Evolutionary conservation across 2,888 invertebrate genomes (phyloP), one percentile per base, ranked within the genome.

Genomic region (Candidula unifasciata): DNA sequence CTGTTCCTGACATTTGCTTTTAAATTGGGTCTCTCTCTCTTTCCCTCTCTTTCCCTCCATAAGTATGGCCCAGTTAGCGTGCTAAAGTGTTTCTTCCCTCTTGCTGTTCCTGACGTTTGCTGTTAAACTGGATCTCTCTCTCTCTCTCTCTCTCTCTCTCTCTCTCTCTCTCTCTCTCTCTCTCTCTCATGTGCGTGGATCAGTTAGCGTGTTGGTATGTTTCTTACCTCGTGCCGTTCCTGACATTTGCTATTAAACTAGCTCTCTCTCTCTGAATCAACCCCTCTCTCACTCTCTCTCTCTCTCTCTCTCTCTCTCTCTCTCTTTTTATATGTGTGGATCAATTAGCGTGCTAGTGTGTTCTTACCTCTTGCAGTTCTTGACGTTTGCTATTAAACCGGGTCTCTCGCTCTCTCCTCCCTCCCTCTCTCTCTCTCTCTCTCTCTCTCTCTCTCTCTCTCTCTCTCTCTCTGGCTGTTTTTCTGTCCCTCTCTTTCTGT

Each of bases 301-400:
- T 64, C 64, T 64, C n/a, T 64, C 64, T 24, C 64, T 21, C n/a
- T 64, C n/a, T 64, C 64, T 64, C 64, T 64, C 64, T 64, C 64
- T 64, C 64, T 21, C 6, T 13, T n/a, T 24, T 64, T 24, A 16
- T 21, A 64, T n/a, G n/a, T n/a, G n/a, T n/a, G n/a, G n/a, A n/a
- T n/a, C n/a, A n/a, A n/a, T n/a, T n/a, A n/a, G n/a, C n/a, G n/a
- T n/a, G n/a, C n/a, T n/a, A n/a, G n/a, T n/a, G n/a, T n/a, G n/a
- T n/a, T n/a, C n/a, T n/a, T n/a, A n/a, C n/a, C n/a, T n/a, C n/a
- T n/a, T n/a, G n/a, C n/a, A n/a, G n/a, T n/a, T n/a, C n/a, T n/a
- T n/a, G n/a, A n/a, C n/a, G n/a, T n/a, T n/a, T n/a, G n/a, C n/a
- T n/a, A n/a, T n/a, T n/a, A n/a, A n/a, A n/a, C n/a, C n/a, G n/a